Evolutionary conservation across 2,797 vertebrate species (phyloP).

Genomic region (Poeciliopsis turneri): DNA sequence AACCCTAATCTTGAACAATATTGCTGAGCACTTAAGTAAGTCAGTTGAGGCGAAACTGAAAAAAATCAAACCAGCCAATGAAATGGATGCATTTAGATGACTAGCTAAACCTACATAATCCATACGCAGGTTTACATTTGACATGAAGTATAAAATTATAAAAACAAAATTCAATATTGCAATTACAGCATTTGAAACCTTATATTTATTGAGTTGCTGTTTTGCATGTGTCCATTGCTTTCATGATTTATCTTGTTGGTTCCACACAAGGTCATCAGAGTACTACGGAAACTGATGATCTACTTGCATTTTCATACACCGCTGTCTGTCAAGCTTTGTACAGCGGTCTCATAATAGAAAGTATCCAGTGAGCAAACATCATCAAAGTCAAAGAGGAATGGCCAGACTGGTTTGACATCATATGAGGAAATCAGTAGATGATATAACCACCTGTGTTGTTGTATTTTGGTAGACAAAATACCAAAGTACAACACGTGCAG

Average conservation of each 20-base stretch:
- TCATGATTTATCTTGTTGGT: not conserved
- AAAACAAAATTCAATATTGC: not conserved
- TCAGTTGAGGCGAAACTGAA: not conserved
- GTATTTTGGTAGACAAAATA: not conserved
- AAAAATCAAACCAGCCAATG: not conserved
- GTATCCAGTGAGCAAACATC: not conserved
- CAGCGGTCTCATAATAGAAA: not conserved
- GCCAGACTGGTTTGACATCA: not conserved
- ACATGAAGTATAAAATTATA: not conserved
- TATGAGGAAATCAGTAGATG: not conserved
- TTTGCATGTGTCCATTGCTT: not conserved
- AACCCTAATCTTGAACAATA: not conserved
- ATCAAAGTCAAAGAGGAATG: not conserved
- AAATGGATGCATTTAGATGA: not conserved
- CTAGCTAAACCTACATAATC: not conserved
- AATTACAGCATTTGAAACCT: not conserved
- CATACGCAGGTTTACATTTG: not conserved
- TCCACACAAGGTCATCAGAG: not conserved
- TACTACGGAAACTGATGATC: not conserved
- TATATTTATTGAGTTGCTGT: not conserved
- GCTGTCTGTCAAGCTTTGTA: not conserved
- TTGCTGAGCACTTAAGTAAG: not conserved
- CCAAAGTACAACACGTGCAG: not conserved
- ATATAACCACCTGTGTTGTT: not conserved
- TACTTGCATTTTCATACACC: not conserved